Evolutionary conservation across 2,113 vertebrate genomes (phyloP).

Genomic region (Mixornis gularis): DNA sequence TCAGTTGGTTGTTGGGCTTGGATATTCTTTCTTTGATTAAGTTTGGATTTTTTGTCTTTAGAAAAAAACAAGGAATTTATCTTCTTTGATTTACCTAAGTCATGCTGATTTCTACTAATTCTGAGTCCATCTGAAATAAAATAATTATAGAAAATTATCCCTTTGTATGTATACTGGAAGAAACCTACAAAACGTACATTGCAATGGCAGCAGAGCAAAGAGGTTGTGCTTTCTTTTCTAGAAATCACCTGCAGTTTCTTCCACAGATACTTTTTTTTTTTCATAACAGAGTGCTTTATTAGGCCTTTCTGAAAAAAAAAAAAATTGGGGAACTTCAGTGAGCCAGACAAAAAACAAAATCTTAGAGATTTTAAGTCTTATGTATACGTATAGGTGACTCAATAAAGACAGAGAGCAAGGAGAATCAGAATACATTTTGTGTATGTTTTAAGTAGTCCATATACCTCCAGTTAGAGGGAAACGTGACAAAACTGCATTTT

Average conservation of each 20-base stretch:
- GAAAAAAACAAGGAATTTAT: neutral
- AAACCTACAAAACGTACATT: neutral
- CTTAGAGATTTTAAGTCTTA: neutral
- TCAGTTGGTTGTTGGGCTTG: neutral
- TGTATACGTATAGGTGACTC: neutral
- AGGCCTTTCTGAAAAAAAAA: neutral
- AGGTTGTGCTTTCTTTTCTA: neutral
- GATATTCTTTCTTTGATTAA: neutral
- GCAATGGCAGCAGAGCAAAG: neutral
- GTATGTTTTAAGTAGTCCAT: neutral
- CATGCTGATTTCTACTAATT: neutral
- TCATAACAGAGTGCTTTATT: neutral
- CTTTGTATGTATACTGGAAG: neutral
- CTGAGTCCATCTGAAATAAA: neutral
- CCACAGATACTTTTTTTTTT: neutral
- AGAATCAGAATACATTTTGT: neutral
- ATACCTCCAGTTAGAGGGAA: neutral
- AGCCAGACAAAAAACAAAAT: neutral
- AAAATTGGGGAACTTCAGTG: neutral
- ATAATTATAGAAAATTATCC: neutral
- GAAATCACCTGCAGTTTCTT: neutral
- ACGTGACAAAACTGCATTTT: neutral
- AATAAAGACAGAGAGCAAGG: neutral
- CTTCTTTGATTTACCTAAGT: neutral
- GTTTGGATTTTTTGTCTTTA: neutral